phyloP scores from a whole-genome alignment of 2,888 invertebrate species.

The Eilema depressum region DNA sequence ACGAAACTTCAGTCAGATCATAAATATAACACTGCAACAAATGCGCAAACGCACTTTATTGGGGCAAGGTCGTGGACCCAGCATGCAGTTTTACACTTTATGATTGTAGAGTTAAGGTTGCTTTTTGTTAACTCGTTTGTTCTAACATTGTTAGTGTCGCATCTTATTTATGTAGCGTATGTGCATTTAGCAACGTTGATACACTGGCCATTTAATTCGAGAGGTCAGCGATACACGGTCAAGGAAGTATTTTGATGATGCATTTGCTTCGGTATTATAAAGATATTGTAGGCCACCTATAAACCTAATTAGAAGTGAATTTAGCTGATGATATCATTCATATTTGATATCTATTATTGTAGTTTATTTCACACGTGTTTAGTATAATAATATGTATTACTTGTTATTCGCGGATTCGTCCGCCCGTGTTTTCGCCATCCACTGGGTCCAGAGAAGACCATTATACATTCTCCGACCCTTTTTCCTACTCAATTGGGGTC shows the following conservation, averaged over 20 bases:
- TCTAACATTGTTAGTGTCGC: conserved; percentile 47
- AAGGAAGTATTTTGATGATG: conserved; percentile 54
- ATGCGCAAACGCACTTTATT: conserved; percentile 70
- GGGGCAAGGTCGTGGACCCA: conserved; percentile 69
- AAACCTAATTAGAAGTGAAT: conserved; percentile 41
- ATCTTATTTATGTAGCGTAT: conserved; percentile 50
- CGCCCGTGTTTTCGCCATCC: too few relatives aligned
- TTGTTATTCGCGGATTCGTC: neutral
- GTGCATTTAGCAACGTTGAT: conserved; percentile 51
- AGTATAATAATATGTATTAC: neutral
- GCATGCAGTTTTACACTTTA: conserved; percentile 40
- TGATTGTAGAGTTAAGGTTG: conserved; percentile 34
- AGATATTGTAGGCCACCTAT: conserved; percentile 44
- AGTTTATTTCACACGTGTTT: conserved; percentile 14
- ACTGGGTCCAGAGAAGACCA: too few relatives aligned
- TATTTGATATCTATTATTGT: neutral
- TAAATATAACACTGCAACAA: conserved; percentile 64
- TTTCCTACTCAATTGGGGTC: too few relatives aligned
- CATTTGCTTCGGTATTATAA: conserved; percentile 25
- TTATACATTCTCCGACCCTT: too few relatives aligned
- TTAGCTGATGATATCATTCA: conserved; percentile 23
- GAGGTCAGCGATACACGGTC: conserved; percentile 58
- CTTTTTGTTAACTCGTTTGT: conserved; percentile 30
- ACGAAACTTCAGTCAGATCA: conserved; percentile 60
- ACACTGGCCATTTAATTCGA: conserved; percentile 44